Evolutionary conservation across 1,140 invertebrate genomes (phyloP), one percentile per base, ranked within the genome.

Genomic region (Drosophila ambigua): DNA sequence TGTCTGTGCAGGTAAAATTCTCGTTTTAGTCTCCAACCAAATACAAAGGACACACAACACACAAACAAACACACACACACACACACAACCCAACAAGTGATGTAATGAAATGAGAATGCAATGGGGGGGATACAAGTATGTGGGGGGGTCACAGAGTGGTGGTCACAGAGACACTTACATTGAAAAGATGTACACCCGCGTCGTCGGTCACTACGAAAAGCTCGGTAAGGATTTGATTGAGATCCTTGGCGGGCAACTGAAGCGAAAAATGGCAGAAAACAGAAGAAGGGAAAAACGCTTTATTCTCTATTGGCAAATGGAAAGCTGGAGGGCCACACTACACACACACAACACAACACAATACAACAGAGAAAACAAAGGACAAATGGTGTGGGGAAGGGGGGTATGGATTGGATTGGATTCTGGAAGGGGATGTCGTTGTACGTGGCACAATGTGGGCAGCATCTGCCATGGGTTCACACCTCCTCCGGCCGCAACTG

Each of bases 1-100:
- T 44, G 81, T 88, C 82, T 85, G 82, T 88, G 63, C 72, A 55
- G 82, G 80, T 76, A 88, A 62, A 88, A 75, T 75, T 79, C 58
- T 73, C 50, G 78, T 28, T 61, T 85, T 81, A 87, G 66, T 82
- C 59, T 66, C 55, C 28, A 53, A 39, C 54, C 24, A 54, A 64
- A 60, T 48, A 44, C 35, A 26, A 71, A 67, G 28, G 48, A 54
- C 50, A 60, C 43, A 69, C 44, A 44, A 74, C 31, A 77, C 45
- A 77, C 52, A 69, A 44, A 72, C 50, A 60, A 39, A 69, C 44
- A 44, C 69, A 77, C 45, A 77, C 52, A 69, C 44, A 72, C 44
- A 69, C 26, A 73, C 44, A 80, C 75, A 77, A 55, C 23, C 62
- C 48, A 64, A 51, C 15, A 65, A 48, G 9, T 28, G 45, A 65